Percentiles rank a stretch among this genome's conserved stretches.
These are phyloP conservation scores for Dendrocincla fuliginosa DNA, from an alignment of 2,797 vertebrate genomes.

Conservation along the genomic window DNA sequence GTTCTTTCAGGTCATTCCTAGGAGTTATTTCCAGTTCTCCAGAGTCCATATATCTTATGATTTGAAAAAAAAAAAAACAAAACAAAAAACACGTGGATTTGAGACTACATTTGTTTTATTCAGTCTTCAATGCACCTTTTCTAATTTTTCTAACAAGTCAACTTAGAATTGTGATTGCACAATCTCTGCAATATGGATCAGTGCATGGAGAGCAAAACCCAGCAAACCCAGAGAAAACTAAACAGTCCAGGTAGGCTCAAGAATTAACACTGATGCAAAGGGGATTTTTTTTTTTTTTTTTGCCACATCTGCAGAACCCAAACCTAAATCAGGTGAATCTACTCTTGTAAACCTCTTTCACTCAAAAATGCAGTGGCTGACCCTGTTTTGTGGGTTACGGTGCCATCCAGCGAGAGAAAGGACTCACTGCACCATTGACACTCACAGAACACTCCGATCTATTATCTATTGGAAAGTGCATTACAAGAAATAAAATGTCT, in stretches of 20 bases:
- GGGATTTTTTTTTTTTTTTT: not conserved
- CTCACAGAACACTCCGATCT: not conserved
- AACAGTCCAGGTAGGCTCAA: not conserved
- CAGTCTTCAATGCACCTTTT: not conserved
- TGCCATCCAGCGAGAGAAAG: conserved; percentile 23
- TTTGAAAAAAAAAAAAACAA: not conserved
- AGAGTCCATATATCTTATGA: not conserved
- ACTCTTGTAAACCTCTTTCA: fast-evolving
- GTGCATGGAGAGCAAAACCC: fast-evolving
- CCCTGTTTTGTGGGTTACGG: not conserved
- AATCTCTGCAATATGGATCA: not conserved
- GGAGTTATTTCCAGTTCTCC: not conserved
- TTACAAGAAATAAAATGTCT: not conserved
- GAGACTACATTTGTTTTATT: not conserved
- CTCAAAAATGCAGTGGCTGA: not conserved
- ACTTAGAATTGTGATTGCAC: not conserved
- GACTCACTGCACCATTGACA: not conserved
- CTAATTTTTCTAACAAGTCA: not conserved
- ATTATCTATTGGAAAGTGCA: not conserved
- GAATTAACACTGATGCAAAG: not conserved
- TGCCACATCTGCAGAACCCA: not conserved
- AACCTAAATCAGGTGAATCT: not conserved
- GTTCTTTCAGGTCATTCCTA: not conserved
- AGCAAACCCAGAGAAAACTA: not conserved
- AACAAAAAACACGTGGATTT: fast-evolving